Evolutionary conservation across 2,113 vertebrate genomes (phyloP).

Genomic region (Passerina amoena): DNA sequence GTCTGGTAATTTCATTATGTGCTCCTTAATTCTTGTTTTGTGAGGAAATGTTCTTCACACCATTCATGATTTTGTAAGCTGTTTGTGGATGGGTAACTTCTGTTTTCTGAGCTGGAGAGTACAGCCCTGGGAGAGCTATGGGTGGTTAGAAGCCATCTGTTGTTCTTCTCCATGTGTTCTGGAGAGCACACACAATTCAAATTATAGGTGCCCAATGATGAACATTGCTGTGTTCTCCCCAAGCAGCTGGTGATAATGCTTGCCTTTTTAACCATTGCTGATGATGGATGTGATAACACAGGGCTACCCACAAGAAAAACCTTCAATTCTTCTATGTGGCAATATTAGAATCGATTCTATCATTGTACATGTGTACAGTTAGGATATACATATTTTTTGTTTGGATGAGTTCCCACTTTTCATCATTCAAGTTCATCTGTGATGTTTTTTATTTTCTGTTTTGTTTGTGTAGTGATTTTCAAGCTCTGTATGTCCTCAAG

Average conservation of each 20-base stretch:
- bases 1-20: neutral
- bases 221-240: neutral
- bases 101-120: neutral
- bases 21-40: neutral
- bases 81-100: neutral
- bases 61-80: neutral
- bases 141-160: neutral
- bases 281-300: neutral
- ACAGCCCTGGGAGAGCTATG: neutral
- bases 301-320: neutral
- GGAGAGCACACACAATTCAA: neutral
- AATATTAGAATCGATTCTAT: neutral
- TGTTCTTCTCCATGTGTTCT: neutral
- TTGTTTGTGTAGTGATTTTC: neutral
- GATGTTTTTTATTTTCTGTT: neutral
- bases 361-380: neutral
- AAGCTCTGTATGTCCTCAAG: neutral
- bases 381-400: neutral
- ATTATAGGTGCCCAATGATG: neutral
- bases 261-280: neutral
- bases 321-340: neutral
- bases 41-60: neutral
- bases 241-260: neutral
- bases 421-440: neutral
- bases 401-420: neutral